Base-by-base conservation (phyloP, 2,113 vertebrate genomes). In the Ictalurus punctatus region DNA sequence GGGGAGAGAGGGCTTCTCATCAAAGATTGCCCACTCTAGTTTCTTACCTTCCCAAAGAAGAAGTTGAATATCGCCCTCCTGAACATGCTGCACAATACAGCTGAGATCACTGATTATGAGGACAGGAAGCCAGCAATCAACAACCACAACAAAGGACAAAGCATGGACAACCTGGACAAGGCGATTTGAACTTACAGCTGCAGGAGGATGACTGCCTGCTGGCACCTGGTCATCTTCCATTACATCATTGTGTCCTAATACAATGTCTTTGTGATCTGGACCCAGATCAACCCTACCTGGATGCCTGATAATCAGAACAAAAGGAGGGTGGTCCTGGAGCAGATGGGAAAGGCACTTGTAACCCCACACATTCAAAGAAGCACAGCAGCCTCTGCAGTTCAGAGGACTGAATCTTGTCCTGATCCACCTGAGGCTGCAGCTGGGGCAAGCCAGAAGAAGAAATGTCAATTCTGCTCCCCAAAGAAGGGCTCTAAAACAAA, bases 131-230 rank as follows among this genome's bases (percentile, higher is more conserved):
- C 83, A 23, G 13, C 34, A 9, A 87, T 88, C 56, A 91, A 90
- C 80, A 91, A 91, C 85, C 23, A n/a, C 44, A 91, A 59, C 59
- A 92, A 91, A 91, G 81, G 65, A 48, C 44, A 48, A 27, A 67
- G 85, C 3, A 54, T 86, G n/a, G 83, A 91, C 79, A 92, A 80
- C 44, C 59, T 89, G 34, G 85, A 89, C 58, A 85, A 88, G 83
- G 90, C 85, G n/a, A 73, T 80, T 58, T 59, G 8, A 58, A 69
- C 48, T 25, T 90, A 81, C 73, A 87, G 79, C 65, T 89, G 80
- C n/a, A 83, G 69, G 54, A 89, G 52, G n/a, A 71, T 59, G 69
- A 88, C 89, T 12, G 5, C 34, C 17, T 65, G 3, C 48, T 89
- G 85, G 86, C 71, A 85, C 83, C 69, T 89, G 73, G 74, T 85